Conservation (phyloP, 2,113 vertebrate species). For the Stomatorhinus ivindoensis region DNA sequence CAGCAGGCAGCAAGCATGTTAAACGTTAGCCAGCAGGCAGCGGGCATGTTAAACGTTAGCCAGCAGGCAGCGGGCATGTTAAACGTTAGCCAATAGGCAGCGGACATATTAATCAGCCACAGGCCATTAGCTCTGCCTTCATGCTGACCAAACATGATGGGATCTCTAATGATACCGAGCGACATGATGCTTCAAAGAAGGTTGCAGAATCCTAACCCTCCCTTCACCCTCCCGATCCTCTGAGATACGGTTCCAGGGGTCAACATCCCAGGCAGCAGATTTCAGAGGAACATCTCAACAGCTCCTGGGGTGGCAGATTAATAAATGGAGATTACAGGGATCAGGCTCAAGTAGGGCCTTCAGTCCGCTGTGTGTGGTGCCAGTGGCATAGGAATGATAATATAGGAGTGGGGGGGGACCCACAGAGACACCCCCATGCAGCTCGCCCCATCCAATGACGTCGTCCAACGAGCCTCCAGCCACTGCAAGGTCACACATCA, state of each 20-base stretch:
- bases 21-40: not conserved
- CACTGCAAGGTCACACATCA: not conserved
- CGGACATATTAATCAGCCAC: not conserved
- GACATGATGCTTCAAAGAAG: not conserved
- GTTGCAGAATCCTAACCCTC: not conserved
- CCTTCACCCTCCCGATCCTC: not conserved
- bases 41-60: not conserved
- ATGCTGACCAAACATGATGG: not conserved
- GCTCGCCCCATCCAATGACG: not conserved
- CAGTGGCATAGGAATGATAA: not conserved
- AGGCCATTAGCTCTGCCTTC: not conserved
- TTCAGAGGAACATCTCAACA: not conserved
- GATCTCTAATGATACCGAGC: not conserved
- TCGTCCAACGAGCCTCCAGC: not conserved
- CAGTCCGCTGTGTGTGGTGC: too few relatives aligned
- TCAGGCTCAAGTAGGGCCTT: not conserved
- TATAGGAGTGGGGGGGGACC: not conserved
- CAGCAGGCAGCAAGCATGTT: not conserved
- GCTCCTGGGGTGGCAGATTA: not conserved
- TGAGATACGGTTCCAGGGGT: not conserved
- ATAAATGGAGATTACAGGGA: not conserved
- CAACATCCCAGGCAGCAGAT: slow-evolving; percentile 1
- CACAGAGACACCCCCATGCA: not conserved
- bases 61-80: not conserved
- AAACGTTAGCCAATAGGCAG: not conserved